Evolutionary conservation across 2,888 invertebrate species (phyloP).

Genomic region (Lochmaea crataegi): DNA sequence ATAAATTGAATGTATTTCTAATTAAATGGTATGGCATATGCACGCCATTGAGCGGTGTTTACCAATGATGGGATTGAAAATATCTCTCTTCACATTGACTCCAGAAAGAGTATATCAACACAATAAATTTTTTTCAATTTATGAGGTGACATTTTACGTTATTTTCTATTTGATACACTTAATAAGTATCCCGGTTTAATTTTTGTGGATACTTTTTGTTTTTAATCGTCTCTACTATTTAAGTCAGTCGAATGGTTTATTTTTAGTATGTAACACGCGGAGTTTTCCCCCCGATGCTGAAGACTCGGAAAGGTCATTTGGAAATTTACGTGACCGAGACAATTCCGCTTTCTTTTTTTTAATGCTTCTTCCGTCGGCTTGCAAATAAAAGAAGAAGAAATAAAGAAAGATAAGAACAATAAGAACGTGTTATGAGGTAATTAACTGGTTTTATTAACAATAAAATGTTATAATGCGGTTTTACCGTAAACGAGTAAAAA

Average conservation of each 20-base stretch:
- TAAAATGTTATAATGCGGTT: slow-evolving; percentile 7
- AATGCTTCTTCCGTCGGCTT: slow-evolving; percentile 8
- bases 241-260: slow-evolving; percentile 38
- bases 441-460: slow-evolving; percentile 9
- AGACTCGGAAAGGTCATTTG: slow-evolving; percentile 24
- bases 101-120: too few relatives aligned
- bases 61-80: too few relatives aligned
- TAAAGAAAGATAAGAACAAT: background rate
- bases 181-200: too few relatives aligned
- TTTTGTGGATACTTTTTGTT: too few relatives aligned
- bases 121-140: too few relatives aligned
- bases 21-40: too few relatives aligned
- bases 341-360: slow-evolving; percentile 17
- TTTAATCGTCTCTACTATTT: background rate
- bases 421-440: slow-evolving; percentile 7
- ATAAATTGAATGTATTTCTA: too few relatives aligned
- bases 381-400: slow-evolving; percentile 1
- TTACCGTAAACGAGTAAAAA: background rate
- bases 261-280: slow-evolving; percentile 32
- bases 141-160: too few relatives aligned
- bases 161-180: too few relatives aligned
- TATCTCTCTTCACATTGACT: too few relatives aligned
- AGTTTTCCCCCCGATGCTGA: background rate
- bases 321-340: slow-evolving; percentile 23
- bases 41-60: too few relatives aligned